Base-by-base conservation (phyloP, 2,113 vertebrate species). In the Sorex araneus region DNA sequence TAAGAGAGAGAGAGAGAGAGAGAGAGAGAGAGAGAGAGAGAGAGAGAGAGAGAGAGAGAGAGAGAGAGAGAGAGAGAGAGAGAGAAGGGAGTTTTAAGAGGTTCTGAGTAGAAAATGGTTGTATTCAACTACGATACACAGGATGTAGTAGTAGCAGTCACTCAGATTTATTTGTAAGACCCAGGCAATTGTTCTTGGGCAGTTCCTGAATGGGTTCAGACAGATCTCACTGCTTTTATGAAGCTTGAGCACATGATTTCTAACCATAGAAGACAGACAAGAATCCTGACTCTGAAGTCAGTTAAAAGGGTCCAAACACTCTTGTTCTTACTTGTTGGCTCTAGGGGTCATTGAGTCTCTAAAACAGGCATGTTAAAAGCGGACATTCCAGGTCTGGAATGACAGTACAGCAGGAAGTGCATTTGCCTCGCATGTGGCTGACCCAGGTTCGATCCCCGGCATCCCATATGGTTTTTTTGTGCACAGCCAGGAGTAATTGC, bases 111-210 rank as follows among this genome's bases (percentile, higher is more conserved):
- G 67, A n/a, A 28, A 25, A 71, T 6, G 1, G 25, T 27, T 19
- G 19, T 43, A 30, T 76, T 76, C 70, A 36, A 36, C 27, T 21
- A 13, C 0, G 12, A 25, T 21, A 12, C 15, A 3, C 4, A 77
- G 21, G 12, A 12, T 47, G 28, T 11, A 23, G 21, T 1, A 15
- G 16, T 13, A 2, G 0, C 0, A 77, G 1, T 28, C 43, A 18
- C 28, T 82, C 57, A 32, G 18, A 64, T 3, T 36, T 54, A 54
- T 16, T 54, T 54, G 54, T 54, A 54, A 54, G 54, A 15, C 13
- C 54, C 54, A 54, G 54, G 4, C 13, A 54, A 54, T 54, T 54
- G 15, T 54, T 54, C 54, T 92, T 9, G 30, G 36, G 18, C 5
- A 45, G 23, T 28, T 50, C 43, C 60, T 16, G 3, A 40, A 1